phyloP scores from a whole-genome alignment of 2,113 vertebrate species.

The Odontesthes bonariensis region DNA sequence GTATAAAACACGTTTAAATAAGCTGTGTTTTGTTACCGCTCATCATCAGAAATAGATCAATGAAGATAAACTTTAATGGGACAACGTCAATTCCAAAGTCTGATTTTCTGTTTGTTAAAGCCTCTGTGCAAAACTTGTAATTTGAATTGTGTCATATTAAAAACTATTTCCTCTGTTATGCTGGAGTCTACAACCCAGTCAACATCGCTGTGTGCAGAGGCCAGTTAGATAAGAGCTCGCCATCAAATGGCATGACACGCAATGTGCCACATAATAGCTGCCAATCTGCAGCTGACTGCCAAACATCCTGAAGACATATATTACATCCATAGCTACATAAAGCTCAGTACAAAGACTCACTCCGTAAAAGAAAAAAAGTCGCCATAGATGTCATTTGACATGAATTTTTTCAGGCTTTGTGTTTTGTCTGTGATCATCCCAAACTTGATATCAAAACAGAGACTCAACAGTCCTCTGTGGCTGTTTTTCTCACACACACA shows the following conservation, averaged over 20 bases:
- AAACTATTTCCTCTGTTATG: no score
- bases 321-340: constrained; percentile 4
- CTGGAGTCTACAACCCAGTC: background rate
- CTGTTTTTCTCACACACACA: background rate
- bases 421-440: background rate
- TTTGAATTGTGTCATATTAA: no score
- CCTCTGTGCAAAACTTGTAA: no score
- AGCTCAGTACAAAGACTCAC: background rate
- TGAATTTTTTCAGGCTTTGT: constrained; percentile 1
- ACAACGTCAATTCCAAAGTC: no score
- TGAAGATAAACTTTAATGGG: no score
- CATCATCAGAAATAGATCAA: no score
- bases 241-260: background rate
- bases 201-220: background rate
- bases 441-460: constrained; percentile 17
- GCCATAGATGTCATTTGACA: background rate
- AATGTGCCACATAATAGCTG: background rate
- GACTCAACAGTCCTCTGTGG: background rate
- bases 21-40: no score
- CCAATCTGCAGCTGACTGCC: constrained; percentile 6
- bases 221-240: constrained; percentile 4
- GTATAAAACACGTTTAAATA: no score
- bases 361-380: background rate
- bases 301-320: constrained; percentile 3
- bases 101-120: no score